Evolutionary conservation across 2,888 invertebrate species (phyloP), one percentile per base, ranked within the genome.

Genomic region (Plagiodera versicolora): DNA sequence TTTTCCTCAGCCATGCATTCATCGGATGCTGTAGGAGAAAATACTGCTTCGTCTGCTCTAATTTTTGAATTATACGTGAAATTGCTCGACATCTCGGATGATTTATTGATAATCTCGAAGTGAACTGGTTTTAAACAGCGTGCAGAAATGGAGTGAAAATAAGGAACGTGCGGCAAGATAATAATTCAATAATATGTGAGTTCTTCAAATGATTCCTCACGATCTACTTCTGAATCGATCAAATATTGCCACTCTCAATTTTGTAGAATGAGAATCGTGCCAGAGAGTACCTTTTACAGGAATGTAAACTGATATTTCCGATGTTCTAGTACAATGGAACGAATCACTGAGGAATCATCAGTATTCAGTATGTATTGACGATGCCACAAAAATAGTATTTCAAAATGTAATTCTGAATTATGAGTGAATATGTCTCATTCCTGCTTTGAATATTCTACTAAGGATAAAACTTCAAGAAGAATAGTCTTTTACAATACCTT

Each of bases 171-270:
- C 53, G 44, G 24, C n/a, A 18, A 44, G 53, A 35, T 24, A 16
- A 45, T 53, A 39, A 53, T 53, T 53, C 53, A 53, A 53, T 53
- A 53, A 53, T 53, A 17, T 44, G 44, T 53, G 53, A 24, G 44
- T 44, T 53, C 53, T 44, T 14, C 6, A 4, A 4, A 11, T 10
- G 39, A 17, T 52, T 44, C 53, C 44, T 53, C 53, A 53, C 53
- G 53, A 44, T 53, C 24, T 14, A 39, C 24, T 44, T 44, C 20
- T 16, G 44, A 44, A 20, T 53, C 53, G 44, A 53, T 53, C 39
- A 44, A 44, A 53, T 24, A 17, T 39, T 39, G 44, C n/a, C 44
- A 53, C 16, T 28, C 44, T 16, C 44, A 20, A 14, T 14, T 9
- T 14, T 18, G 6, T 19, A 20, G 5, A 45, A 35, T 44, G 39